Percentiles rank a stretch among this genome's conserved stretches.
phyloP scores from a whole-genome alignment of 2,888 invertebrate genomes.

The Nymphalis c-album region DNA sequence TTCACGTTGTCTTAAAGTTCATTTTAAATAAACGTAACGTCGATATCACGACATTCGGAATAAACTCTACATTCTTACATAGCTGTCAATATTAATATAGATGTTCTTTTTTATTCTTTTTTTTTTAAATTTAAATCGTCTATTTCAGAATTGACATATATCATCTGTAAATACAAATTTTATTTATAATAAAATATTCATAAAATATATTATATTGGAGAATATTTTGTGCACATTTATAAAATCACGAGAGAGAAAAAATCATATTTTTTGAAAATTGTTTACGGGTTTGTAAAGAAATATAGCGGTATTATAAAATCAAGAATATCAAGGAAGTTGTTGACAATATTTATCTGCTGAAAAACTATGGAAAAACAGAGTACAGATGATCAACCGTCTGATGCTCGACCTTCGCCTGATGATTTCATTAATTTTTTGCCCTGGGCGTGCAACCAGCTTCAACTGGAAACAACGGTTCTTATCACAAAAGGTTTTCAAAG shows the following conservation, averaged over 20 bases:
- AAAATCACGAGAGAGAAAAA: no score
- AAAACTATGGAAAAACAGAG: constrained; percentile 28
- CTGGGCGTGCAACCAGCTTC: constrained; percentile 54
- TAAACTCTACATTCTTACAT: no score
- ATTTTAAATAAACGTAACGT: no score
- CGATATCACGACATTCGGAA: no score
- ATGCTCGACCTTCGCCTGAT: constrained; percentile 35
- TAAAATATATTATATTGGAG: neutral
- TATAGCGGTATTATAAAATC: neutral
- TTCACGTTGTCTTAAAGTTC: no score
- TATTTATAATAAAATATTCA: neutral
- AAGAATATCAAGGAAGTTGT: neutral
- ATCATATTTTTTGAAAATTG: no score
- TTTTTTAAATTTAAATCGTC: neutral
- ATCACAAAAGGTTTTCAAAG: constrained; percentile 42
- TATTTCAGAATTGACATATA: neutral
- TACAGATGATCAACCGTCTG: constrained; percentile 15
- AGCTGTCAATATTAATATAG: no score
- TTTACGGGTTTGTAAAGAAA: neutral
- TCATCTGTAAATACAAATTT: neutral
- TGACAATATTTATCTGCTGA: neutral
- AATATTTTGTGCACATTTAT: no score
- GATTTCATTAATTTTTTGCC: constrained; percentile 52
- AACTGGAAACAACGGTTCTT: constrained; percentile 39
- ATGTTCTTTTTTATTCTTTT: no score